Conservation (phyloP, 2,797 vertebrate species). For the Eupleurogrammus muticus region DNA sequence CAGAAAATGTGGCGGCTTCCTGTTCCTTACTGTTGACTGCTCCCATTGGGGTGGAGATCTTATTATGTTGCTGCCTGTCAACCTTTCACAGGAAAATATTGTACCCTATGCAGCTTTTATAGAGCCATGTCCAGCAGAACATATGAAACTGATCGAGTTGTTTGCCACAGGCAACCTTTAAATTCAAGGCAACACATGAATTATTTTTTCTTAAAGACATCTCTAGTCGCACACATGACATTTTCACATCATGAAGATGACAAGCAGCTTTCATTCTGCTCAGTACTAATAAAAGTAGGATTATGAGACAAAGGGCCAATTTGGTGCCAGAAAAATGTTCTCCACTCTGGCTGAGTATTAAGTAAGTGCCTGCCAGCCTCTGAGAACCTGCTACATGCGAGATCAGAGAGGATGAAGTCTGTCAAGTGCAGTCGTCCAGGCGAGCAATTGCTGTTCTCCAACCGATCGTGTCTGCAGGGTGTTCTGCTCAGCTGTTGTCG, state of each 20-base stretch:
- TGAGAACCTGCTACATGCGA: conserved; percentile 30
- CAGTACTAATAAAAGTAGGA: conserved; percentile 21
- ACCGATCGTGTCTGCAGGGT: conserved; percentile 52
- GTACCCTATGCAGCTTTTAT: conserved; percentile 1
- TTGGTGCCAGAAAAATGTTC: conserved; percentile 38
- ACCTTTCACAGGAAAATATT: conserved; percentile 28
- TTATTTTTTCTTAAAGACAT: conserved; percentile 6
- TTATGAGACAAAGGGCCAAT: conserved; percentile 23
- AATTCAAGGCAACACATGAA: background rate
- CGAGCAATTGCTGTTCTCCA: conserved; percentile 55
- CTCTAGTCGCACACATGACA: conserved; percentile 3
- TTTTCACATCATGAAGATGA: conserved; percentile 19
- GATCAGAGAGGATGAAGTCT: conserved; percentile 63
- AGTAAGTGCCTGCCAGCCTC: conserved; percentile 34
- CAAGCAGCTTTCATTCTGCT: conserved; percentile 9
- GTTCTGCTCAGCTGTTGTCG: conserved; percentile 42
- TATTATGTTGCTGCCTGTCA: conserved; percentile 46
- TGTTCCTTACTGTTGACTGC: conserved; percentile 42
- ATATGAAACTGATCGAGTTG: conserved; percentile 3
- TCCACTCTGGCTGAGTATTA: conserved; percentile 14
- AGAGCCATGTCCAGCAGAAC: background rate
- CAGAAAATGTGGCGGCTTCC: conserved; percentile 58
- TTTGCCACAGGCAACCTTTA: background rate
- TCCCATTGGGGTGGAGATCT: conserved; percentile 21
- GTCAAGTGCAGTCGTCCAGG: conserved; percentile 42